A percentile compares a stretch with the other conserved stretches of the same genome.
Conservation (phyloP, 2,113 vertebrate genomes). For the Platysternon megacephalum region DNA sequence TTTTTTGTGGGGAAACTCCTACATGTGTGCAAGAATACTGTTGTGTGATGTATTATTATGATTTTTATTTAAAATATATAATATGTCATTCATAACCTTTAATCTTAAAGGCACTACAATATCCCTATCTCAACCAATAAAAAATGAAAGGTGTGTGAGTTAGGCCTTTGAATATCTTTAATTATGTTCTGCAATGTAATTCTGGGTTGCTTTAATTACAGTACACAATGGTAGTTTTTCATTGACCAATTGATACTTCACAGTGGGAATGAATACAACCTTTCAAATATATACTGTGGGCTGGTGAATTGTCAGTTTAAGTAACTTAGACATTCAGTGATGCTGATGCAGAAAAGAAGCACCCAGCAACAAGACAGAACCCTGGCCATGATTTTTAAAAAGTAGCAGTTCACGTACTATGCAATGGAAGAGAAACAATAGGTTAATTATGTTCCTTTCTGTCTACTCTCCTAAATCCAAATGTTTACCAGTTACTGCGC, state of each 20-base stretch:
- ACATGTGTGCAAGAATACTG: not conserved
- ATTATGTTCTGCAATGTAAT: not conserved
- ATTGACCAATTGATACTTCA: constrained; percentile 15
- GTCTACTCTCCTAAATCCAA: constrained; percentile 12
- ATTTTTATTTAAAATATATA: not conserved
- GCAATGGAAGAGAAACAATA: not conserved
- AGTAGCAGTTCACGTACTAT: not conserved
- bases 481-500: not conserved
- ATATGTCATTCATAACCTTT: not conserved
- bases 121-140: not conserved
- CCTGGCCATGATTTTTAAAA: constrained; percentile 1
- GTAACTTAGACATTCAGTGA: constrained; percentile 33
- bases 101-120: not conserved
- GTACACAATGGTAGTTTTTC: constrained; percentile 23
- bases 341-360: not conserved
- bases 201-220: constrained; percentile 42
- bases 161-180: constrained; percentile 5
- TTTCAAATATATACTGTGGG: constrained; percentile 57
- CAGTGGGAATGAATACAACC: constrained; percentile 25
- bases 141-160: not conserved
- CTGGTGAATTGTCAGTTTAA: constrained; percentile 51
- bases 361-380: not conserved
- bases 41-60: not conserved
- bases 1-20: not conserved
- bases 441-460: not conserved